Evolutionary conservation across 2,113 vertebrate species (phyloP), one percentile per base, ranked within the genome.

Genomic region (Rafetus swinhoei): DNA sequence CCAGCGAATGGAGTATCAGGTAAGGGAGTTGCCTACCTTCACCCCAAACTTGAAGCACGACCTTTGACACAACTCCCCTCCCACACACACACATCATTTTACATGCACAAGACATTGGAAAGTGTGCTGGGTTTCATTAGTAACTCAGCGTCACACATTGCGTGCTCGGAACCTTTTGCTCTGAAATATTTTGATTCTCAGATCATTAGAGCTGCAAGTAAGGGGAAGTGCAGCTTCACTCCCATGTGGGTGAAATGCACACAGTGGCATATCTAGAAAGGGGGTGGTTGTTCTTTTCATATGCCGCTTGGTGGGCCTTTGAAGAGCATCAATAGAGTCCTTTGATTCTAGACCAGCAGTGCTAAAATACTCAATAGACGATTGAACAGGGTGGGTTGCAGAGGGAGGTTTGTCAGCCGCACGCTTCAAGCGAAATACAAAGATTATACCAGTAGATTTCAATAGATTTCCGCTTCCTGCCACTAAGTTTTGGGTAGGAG

Each of bases 401-500:
- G n/a, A 85, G 29, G 88, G 84, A 91, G 21, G 84, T 82, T 93
- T 95, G 57, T 82, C 82, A 95, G 84, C 57, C 88, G 32, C 35
- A 45, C 88, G 59, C 87, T 85, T 94, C 81, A 87, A 88, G 83
- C 35, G 52, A 97, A 96, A 93, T 56, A 84, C n/a, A 94, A 92
- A 91, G 54, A 93, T 85, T 90, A n/a, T 52, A 53, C 69, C 18
- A 86, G 22, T 86, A 82, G n/a, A 93, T 97, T 96, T 93, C 35
- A 79, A 93, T 69, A 90, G 77, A 94, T 97, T 97, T 97, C 80
- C 79, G 97, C 92, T 93, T 88, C 39, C 89, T 94, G n/a, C 10
- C 77, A 93, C 81, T 77, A n/a, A 86, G 35, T 16, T 91, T 62
- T 92, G 55, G 60, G 85, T 52, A 52, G 2, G 45, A 90, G 25